These are phyloP conservation scores for Thecocarcelia acutangulata DNA, from an alignment of 2,888 invertebrate genomes.

Conservation along the genomic window DNA sequence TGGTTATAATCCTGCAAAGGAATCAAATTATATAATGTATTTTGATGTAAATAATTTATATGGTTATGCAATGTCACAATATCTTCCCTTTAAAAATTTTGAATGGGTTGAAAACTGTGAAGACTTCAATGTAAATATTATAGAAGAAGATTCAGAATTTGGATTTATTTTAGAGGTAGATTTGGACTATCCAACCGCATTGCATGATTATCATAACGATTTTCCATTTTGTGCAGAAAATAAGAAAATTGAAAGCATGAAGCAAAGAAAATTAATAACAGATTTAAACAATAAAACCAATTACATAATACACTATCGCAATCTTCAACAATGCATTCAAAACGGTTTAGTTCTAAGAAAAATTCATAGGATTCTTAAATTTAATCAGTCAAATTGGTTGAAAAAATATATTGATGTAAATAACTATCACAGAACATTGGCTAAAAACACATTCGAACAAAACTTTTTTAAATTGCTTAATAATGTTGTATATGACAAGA, in stretches of 20 bases:
- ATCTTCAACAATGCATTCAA: conserved; percentile 72
- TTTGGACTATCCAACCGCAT: not conserved
- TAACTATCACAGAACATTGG: conserved; percentile 70
- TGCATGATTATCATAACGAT: not conserved
- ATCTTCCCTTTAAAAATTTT: no score
- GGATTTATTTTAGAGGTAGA: not conserved
- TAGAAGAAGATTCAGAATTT: not conserved
- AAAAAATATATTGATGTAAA: conserved; percentile 71
- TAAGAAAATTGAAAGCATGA: no score
- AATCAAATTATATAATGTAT: no score
- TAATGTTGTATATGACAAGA: no score
- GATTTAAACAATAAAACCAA: no score
- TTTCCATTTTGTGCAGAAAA: no score
- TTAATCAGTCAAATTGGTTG: conserved; percentile 73
- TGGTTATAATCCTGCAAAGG: no score
- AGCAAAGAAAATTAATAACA: no score
- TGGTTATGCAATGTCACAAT: no score
- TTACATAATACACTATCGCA: no score
- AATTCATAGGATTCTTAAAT: no score
- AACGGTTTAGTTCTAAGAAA: conserved; percentile 72
- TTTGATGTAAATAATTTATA: no score
- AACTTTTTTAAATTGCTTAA: conserved; percentile 65
- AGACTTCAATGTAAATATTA: not conserved
- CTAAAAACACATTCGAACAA: conserved; percentile 76
- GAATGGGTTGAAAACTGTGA: not conserved